phyloP scores from a whole-genome alignment of 1,140 invertebrate genomes.

The Armadillidium nasatum region DNA sequence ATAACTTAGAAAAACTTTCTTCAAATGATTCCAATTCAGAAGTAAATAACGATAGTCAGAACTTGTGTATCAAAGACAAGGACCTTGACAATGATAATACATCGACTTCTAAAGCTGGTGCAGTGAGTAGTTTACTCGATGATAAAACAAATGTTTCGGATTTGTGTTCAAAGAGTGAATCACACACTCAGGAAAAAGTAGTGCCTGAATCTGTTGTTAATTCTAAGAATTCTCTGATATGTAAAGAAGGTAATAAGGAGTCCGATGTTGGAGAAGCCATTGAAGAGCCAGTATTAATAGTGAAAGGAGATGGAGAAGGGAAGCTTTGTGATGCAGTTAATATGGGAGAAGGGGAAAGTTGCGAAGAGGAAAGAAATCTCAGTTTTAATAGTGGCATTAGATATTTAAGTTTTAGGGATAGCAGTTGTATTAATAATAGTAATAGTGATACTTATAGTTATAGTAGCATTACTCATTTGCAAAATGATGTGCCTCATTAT shows the following conservation, averaged over 20 bases:
- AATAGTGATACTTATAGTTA: background rate
- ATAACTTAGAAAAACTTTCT: no score
- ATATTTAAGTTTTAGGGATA: background rate
- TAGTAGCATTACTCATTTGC: background rate
- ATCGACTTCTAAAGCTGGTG: no score
- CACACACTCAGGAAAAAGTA: no score
- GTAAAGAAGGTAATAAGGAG: slow-evolving; percentile 33
- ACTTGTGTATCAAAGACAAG: no score
- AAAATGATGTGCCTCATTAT: slow-evolving; percentile 1
- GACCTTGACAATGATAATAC: no score
- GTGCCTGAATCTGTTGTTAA: no score
- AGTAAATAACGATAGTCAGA: no score
- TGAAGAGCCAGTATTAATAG: slow-evolving; percentile 64
- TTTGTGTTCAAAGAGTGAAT: no score
- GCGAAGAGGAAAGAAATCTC: background rate
- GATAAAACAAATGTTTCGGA: no score
- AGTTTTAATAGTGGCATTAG: background rate
- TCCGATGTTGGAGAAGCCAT: slow-evolving; percentile 55
- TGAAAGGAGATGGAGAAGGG: slow-evolving; percentile 65
- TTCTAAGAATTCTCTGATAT: no score
- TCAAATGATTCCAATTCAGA: no score
- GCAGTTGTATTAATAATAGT: background rate
- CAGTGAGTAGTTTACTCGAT: no score
- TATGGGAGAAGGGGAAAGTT: slow-evolving; percentile 37
- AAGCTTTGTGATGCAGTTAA: slow-evolving; percentile 65